Base-by-base conservation (phyloP, 64 coral and sea anemone genomes). In the Astreopora myriophthalma region DNA sequence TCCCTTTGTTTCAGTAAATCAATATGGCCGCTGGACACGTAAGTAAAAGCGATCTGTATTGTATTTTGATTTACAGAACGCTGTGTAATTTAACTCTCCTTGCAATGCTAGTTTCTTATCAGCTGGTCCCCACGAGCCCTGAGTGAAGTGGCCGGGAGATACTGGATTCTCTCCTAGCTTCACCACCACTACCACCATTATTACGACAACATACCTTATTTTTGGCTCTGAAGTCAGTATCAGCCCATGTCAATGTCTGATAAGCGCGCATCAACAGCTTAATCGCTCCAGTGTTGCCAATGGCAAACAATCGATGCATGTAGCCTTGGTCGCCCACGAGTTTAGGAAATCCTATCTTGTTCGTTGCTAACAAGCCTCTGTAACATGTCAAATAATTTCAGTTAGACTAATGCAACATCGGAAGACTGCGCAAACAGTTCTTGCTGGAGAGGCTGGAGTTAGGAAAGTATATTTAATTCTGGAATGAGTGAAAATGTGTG, bases 331-430 rank as follows among this genome's bases (percentile, higher is more conserved):
- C 91, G 0, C 32, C 31, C 16, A 96, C 60, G 9, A 96, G 95
- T 80, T 94, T 96, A 2, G 95, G 91, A 36, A 96, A 94, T 11
- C 95, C 95, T 25, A 96, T 89, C 73, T 96, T 96, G 74, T 96
- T 96, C 2, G 95, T 94, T 6, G 92, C 87, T 49, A 96, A 64
- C 28, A 96, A 76, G 51, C 95, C 95, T 33, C 95, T 96, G 44
- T 3, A 87, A 61, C 3, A 28, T 28, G 31, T 13, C n/a, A 36
- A 22, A 8, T 6, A 95, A 22, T 8, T 3, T 57, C 0, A 42
- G 35, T 34, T 34, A 23, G 22, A 11, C 42, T 9, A 77, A 1
- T 24, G 24, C 61, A 64, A 26, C 3, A 16, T 58, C 17, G 17
- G 61, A 64, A 2, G 61, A 64, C 23, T 5, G 4, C 6, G 61